These are phyloP conservation scores for Helobdella robusta DNA, from an alignment of 2,888 invertebrate genomes.

Conservation along the genomic window DNA sequence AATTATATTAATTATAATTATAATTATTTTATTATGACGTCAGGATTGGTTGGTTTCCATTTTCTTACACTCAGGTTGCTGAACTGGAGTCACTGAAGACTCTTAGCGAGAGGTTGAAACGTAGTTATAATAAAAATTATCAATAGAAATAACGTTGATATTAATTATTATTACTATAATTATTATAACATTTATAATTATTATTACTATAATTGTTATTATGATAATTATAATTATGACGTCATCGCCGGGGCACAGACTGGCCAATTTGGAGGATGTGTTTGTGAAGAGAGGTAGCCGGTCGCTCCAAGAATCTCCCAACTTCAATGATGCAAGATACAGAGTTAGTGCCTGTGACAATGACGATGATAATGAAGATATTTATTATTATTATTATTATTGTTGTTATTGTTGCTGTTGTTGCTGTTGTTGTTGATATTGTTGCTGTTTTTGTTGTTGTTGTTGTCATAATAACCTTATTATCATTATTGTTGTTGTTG, in stretches of 20 bases:
- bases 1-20: too few relatives aligned
- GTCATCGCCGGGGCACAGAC: neutral
- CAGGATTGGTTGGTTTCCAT: slow-evolving; percentile 23
- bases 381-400: neutral
- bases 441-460: neutral
- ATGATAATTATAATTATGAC: slow-evolving; percentile 6
- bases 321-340: slow-evolving; percentile 21
- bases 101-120: slow-evolving; percentile 17
- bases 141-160: neutral
- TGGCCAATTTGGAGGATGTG: slow-evolving; percentile 22
- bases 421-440: neutral
- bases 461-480: too few relatives aligned
- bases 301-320: slow-evolving; percentile 22
- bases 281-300: slow-evolving; percentile 24
- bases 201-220: neutral
- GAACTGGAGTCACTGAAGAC: slow-evolving; percentile 24
- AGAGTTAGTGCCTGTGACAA: slow-evolving; percentile 3
- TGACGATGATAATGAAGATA: neutral
- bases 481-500: neutral
- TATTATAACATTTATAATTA: slow-evolving; percentile 7
- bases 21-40: too few relatives aligned
- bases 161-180: neutral
- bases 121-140: neutral
- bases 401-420: neutral
- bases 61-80: slow-evolving; percentile 24